Percentiles rank a stretch among this genome's conserved stretches.
These are phyloP conservation scores for Gallinago solitaria DNA, from an alignment of 2,797 vertebrate species.

Conservation along the genomic window DNA sequence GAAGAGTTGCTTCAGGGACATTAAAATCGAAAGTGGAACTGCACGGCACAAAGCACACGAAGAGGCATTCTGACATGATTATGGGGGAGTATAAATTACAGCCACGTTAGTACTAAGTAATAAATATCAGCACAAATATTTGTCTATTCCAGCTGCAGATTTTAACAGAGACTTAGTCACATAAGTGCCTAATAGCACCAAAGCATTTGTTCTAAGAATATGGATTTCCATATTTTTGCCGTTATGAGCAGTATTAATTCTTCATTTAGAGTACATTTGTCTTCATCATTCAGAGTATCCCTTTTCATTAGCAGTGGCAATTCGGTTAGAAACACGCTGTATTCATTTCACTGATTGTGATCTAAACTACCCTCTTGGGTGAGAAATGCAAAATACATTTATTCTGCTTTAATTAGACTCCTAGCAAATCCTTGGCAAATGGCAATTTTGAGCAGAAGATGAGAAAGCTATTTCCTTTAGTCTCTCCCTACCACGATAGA, in stretches of 20 bases:
- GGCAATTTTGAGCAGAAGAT: neutral
- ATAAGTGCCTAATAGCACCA: neutral
- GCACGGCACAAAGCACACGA: neutral
- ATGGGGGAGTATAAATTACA: neutral
- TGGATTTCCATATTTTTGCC: neutral
- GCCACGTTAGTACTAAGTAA: neutral
- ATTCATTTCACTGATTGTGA: slow-evolving; percentile 42
- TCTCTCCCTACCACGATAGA: neutral
- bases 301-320: slow-evolving; percentile 36
- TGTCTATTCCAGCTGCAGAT: neutral
- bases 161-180: neutral
- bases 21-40: neutral
- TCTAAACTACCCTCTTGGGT: slow-evolving; percentile 27
- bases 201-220: neutral
- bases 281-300: neutral
- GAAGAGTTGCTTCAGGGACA: neutral
- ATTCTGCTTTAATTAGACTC: slow-evolving; percentile 58
- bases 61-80: neutral
- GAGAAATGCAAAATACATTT: slow-evolving; percentile 50
- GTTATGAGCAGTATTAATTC: neutral
- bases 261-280: slow-evolving; percentile 50
- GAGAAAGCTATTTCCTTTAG: neutral
- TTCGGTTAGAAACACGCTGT: neutral
- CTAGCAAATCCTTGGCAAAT: neutral
- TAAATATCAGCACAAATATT: slow-evolving; percentile 26